phyloP scores from a whole-genome alignment of 2,888 invertebrate genomes.

The Hyalella azteca region DNA sequence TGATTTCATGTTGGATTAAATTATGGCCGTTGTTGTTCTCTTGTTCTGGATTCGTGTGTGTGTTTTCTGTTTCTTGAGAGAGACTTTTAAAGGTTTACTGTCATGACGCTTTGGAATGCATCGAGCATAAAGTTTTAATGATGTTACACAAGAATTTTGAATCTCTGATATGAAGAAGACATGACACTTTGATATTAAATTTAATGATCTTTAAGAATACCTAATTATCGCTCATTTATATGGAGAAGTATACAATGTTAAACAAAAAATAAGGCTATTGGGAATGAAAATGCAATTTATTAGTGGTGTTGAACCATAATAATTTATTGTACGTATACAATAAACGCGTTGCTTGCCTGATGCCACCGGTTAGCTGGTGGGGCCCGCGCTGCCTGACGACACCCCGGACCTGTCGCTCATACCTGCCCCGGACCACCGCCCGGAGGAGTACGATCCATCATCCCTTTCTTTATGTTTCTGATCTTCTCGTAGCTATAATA shows the following conservation, averaged over 20 bases:
- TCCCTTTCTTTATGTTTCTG: background rate
- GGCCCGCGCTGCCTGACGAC: background rate
- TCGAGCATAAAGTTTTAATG: no score
- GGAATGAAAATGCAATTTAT: background rate
- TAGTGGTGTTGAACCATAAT: background rate
- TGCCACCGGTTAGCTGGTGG: background rate
- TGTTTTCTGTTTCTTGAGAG: no score
- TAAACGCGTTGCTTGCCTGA: background rate
- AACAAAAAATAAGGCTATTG: background rate
- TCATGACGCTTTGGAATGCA: no score
- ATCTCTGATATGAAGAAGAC: no score
- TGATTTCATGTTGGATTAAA: no score
- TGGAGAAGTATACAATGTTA: background rate
- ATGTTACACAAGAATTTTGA: no score
- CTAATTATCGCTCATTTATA: background rate
- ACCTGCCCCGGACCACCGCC: constrained; percentile 9
- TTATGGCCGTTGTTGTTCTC: no score
- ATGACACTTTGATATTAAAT: background rate
- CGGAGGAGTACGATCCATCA: background rate
- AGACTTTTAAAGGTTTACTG: no score
- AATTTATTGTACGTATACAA: background rate
- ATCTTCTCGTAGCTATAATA: background rate
- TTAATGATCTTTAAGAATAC: background rate
- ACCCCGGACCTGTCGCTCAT: constrained; percentile 8
- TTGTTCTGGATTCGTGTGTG: no score